Conservation (phyloP, 2,797 vertebrate genomes). For the Strix occidentalis region DNA sequence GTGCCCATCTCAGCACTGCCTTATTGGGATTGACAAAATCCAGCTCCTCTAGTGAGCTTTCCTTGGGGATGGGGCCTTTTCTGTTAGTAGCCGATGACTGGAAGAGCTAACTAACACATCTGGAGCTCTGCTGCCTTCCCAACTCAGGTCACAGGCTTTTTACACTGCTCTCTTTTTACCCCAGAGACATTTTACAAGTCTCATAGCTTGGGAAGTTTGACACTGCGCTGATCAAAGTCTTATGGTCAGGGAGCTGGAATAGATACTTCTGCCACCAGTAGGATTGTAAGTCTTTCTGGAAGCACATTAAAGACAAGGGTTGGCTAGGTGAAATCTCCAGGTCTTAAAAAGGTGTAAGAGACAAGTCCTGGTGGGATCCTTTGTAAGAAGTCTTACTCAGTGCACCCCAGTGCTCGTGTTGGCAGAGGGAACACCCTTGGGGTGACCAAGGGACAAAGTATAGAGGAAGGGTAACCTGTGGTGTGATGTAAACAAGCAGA, state of each 20-base stretch:
- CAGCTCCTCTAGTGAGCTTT: neutral
- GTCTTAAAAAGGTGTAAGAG: neutral
- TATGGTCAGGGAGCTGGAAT: neutral
- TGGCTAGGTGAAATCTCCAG: neutral
- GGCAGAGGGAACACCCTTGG: neutral
- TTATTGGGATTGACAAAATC: neutral
- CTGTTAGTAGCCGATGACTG: neutral
- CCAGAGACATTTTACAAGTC: neutral
- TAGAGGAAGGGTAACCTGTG: neutral
- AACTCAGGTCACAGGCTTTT: neutral
- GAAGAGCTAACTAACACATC: neutral
- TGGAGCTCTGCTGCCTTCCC: neutral
- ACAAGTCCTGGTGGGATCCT: neutral
- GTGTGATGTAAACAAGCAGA: neutral
- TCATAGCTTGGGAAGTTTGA: neutral
- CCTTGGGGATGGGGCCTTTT: accelerated
- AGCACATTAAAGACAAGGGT: neutral
- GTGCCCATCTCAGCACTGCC: neutral
- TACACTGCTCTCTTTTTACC: neutral
- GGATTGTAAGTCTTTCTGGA: neutral
- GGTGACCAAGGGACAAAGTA: neutral
- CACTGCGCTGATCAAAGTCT: neutral
- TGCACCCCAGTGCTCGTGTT: accelerated
- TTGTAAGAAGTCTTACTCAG: neutral
- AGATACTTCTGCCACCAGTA: neutral